phyloP scores from a whole-genome alignment of 53 echinoderm and acorn worm genomes.

The Patiria pectinifera region DNA sequence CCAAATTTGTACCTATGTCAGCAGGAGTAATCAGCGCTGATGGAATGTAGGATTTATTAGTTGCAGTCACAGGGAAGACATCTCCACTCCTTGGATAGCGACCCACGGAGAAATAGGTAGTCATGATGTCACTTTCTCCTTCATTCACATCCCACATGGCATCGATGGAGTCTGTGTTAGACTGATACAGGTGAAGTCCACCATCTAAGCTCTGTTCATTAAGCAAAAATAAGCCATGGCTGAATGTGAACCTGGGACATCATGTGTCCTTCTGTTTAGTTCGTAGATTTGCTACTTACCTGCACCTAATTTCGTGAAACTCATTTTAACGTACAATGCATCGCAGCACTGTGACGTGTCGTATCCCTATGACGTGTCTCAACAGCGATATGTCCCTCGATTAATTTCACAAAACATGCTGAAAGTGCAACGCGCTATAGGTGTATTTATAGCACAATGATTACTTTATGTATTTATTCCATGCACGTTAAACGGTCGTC shows the following conservation, averaged over 20 bases:
- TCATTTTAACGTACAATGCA: too few species aligned
- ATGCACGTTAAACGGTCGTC: too few species aligned
- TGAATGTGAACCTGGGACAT: neutral
- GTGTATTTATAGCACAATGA: too few species aligned
- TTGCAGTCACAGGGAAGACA: conserved; percentile 10
- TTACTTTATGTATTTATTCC: too few species aligned
- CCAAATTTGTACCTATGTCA: neutral
- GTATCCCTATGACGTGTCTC: too few species aligned
- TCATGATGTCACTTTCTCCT: neutral
- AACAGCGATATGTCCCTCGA: too few species aligned
- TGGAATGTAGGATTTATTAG: conserved; percentile 37
- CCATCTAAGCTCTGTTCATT: conserved; percentile 11
- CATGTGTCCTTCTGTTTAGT: too few species aligned
- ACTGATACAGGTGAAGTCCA: conserved; percentile 20
- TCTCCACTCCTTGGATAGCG: conserved; percentile 13
- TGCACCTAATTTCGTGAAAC: too few species aligned
- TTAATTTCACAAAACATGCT: too few species aligned
- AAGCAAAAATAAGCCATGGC: neutral
- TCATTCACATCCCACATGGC: conserved; percentile 6
- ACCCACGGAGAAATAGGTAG: conserved; percentile 43
- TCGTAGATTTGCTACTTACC: too few species aligned
- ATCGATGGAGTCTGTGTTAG: conserved; percentile 26
- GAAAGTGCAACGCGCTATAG: too few species aligned
- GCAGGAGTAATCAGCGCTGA: neutral
- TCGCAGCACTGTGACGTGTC: too few species aligned